Evolutionary conservation across 2,888 invertebrate species (phyloP).

Genomic region (Melinopterus prodromus): DNA sequence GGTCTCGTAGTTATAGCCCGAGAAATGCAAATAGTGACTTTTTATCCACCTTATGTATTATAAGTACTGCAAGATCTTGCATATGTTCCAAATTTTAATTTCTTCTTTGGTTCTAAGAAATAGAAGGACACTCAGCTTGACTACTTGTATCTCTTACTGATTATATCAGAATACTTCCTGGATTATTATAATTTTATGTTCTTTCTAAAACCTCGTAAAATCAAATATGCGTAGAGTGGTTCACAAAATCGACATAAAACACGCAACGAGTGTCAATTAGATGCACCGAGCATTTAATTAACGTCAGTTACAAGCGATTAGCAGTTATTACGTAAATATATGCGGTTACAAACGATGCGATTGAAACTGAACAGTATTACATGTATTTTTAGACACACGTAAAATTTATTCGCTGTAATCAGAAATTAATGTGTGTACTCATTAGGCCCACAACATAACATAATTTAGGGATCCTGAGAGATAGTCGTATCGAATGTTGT

Average conservation of each 20-base stretch:
- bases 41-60: too few species aligned
- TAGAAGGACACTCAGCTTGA: too few species aligned
- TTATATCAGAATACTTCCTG: background rate
- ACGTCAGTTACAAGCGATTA: background rate
- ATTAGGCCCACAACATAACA: background rate
- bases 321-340: background rate
- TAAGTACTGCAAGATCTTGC: too few species aligned
- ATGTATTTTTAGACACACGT: background rate
- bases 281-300: background rate
- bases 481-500: constrained; percentile 4
- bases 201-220: background rate
- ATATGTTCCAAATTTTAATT: too few species aligned
- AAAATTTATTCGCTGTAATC: background rate
- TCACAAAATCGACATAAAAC: background rate
- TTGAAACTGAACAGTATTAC: background rate
- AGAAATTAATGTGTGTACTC: constrained; percentile 4
- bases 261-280: background rate
- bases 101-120: too few species aligned
- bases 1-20: too few species aligned
- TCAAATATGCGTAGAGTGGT: background rate
- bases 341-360: background rate
- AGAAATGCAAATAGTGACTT: too few species aligned
- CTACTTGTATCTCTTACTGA: background rate
- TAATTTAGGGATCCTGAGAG: background rate
- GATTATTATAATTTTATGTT: background rate